These are phyloP conservation scores for Laterallus jamaicensis DNA, from an alignment of 2,113 vertebrate genomes.

Conservation along the genomic window DNA sequence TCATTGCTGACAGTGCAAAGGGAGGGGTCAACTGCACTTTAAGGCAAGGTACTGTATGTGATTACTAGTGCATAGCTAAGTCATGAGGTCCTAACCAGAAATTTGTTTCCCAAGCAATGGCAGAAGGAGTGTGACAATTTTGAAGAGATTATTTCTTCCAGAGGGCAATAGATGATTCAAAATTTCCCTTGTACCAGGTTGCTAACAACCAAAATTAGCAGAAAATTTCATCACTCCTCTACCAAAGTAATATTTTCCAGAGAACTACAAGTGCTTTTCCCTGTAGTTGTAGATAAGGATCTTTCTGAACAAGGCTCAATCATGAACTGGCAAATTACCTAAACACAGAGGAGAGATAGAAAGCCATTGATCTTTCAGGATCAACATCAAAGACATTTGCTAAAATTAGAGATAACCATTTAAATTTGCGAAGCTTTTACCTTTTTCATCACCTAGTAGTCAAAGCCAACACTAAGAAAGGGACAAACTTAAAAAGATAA, in stretches of 20 bases:
- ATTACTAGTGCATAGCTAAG: not conserved
- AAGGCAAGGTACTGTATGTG: not conserved
- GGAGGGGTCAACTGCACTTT: not conserved
- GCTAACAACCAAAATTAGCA: not conserved
- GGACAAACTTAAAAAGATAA: not conserved
- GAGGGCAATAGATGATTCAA: not conserved
- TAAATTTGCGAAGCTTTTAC: not conserved
- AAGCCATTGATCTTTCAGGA: not conserved
- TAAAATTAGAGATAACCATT: not conserved
- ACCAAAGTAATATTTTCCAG: constrained; percentile 3
- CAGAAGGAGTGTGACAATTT: not conserved
- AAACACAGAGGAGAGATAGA: not conserved
- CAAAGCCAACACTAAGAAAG: not conserved
- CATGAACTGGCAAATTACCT: not conserved
- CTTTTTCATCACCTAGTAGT: not conserved
- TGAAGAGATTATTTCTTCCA: not conserved
- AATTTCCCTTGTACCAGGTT: not conserved
- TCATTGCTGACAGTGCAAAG: constrained; percentile 4
- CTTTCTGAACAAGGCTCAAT: not conserved
- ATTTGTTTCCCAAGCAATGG: not conserved
- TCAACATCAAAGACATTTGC: not conserved
- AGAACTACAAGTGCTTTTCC: not conserved
- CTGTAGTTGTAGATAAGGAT: not conserved
- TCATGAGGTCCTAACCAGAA: not conserved
- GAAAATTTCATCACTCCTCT: not conserved